Percentiles rank a stretch among this genome's conserved stretches.
phyloP scores from a whole-genome alignment of 2,888 invertebrate genomes.

The Xestia sexstrigata region DNA sequence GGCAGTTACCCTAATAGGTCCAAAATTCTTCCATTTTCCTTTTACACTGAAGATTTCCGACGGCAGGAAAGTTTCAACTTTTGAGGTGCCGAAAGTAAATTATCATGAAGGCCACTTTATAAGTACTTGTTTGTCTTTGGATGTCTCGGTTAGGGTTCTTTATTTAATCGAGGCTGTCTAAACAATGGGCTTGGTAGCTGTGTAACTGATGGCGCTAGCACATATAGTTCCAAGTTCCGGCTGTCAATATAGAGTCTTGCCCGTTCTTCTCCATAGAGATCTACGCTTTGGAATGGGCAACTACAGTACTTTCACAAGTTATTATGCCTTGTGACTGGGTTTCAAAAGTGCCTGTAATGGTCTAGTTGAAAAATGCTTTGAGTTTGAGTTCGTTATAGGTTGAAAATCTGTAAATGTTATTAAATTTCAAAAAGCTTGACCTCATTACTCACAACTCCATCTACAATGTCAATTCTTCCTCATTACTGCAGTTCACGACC shows the following conservation, averaged over 20 bases:
- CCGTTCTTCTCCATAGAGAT: too few species aligned
- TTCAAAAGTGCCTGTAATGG: too few species aligned
- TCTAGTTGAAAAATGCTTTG: too few species aligned
- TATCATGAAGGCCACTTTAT: conserved; percentile 16
- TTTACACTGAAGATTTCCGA: conserved; percentile 30
- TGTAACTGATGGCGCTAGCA: not conserved
- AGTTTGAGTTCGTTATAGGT: not conserved
- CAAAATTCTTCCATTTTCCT: conserved; percentile 40
- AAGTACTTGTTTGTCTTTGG: conserved; percentile 15
- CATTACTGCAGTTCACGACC: not conserved
- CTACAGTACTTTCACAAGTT: too few species aligned
- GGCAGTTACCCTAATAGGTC: conserved; percentile 43
- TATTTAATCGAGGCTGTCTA: not conserved
- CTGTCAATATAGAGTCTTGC: too few species aligned
- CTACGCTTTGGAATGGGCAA: too few species aligned
- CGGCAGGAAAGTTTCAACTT: conserved; percentile 32
- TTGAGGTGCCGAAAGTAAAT: conserved; percentile 20
- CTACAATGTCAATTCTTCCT: not conserved
- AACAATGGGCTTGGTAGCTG: not conserved
- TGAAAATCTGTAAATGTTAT: not conserved
- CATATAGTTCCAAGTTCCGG: not conserved
- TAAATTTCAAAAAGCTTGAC: not conserved
- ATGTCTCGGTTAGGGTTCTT: not conserved
- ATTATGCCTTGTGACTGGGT: too few species aligned
- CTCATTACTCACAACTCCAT: not conserved